Conservation (phyloP, 2,113 vertebrate species). For the Erythrolamprus reginae region DNA sequence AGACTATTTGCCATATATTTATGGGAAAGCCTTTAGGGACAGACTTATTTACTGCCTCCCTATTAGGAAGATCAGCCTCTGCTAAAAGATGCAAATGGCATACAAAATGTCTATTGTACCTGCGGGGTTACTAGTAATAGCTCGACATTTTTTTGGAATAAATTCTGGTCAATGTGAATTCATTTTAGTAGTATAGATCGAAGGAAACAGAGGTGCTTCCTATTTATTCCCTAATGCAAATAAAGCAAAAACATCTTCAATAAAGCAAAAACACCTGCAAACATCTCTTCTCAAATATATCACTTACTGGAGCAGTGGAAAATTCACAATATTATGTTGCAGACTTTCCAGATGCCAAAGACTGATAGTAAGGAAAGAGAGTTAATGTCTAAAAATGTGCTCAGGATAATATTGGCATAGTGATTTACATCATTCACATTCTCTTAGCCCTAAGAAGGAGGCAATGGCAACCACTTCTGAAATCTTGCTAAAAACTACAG, state of each 20-base stretch:
- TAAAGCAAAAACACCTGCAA: no score
- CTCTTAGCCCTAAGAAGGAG: background rate
- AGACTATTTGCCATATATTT: background rate
- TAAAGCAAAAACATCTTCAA: background rate
- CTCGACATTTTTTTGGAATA: background rate
- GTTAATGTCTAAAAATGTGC: background rate
- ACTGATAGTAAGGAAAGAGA: background rate
- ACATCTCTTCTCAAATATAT: background rate
- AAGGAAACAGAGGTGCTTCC: background rate
- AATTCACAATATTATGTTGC: background rate
- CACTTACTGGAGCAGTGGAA: background rate
- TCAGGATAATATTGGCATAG: background rate
- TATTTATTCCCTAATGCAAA: background rate
- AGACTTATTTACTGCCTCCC: background rate
- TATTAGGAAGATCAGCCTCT: background rate
- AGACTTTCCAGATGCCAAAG: background rate
- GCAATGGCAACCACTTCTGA: background rate
- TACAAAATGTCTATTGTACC: background rate
- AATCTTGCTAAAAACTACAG: background rate
- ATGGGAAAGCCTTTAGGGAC: background rate
- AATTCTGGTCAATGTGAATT: background rate
- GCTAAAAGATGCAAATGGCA: background rate
- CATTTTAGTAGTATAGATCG: background rate
- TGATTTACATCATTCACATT: background rate
- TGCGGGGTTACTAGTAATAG: background rate